A percentile compares a stretch with the other conserved stretches of the same genome.
Conservation (phyloP, 2,888 invertebrate species). For the Celastrina argiolus region DNA sequence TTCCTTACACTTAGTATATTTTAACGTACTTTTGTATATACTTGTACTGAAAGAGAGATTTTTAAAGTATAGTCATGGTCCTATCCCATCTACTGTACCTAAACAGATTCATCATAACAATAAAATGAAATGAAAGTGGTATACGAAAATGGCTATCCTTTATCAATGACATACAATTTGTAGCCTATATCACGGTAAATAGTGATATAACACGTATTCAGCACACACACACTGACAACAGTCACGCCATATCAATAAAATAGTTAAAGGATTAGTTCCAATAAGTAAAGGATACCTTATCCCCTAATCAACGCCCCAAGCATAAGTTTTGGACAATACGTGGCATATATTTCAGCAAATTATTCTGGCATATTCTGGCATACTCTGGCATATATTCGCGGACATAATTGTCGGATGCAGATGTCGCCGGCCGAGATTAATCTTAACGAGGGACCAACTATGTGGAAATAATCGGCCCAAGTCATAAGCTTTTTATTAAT, state of each 20-base stretch:
- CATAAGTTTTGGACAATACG: conserved; percentile 10
- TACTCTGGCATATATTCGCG: conserved; percentile 48
- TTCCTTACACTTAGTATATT: no score
- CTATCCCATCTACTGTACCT: no score
- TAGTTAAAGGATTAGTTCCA: neutral
- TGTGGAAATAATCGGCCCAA: conserved; percentile 51
- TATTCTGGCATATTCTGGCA: neutral
- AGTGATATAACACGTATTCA: no score
- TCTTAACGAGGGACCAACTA: conserved; percentile 71
- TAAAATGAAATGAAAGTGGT: no score
- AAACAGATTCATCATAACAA: no score
- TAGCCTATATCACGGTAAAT: no score
- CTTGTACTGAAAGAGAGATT: no score
- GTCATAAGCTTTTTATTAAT: conserved; percentile 27
- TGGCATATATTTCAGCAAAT: neutral
- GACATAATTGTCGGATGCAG: conserved; percentile 74
- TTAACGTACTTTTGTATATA: no score
- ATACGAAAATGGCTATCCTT: no score
- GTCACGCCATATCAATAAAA: neutral
- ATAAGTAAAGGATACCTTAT: neutral
- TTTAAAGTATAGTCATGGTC: no score
- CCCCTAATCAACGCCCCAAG: neutral
- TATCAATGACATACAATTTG: no score
- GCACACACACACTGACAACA: no score
- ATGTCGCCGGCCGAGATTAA: conserved; percentile 71